Base-by-base conservation (phyloP, 2,888 invertebrate species). In the Mesorhabditis belari region DNA sequence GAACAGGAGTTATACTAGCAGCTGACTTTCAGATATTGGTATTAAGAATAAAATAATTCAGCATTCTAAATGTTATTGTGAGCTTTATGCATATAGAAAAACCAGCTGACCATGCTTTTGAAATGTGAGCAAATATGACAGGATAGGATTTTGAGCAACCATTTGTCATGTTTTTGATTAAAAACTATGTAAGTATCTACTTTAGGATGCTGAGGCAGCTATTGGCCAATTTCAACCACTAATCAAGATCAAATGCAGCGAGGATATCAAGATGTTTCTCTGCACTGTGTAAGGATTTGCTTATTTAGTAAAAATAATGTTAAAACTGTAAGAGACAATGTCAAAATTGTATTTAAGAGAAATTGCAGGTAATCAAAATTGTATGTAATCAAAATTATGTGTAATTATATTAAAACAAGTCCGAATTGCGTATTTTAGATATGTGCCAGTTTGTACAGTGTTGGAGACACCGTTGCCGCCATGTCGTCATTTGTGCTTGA, bases 401-500 rank as follows among this genome's bases (percentile, higher is more conserved):
- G n/a, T n/a, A 44, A 44, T 9, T 44, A 12, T 44, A 9, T n/a
- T 12, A 44, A 44, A 44, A 12, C n/a, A n/a, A 44, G n/a, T 12
- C 9, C n/a, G 9, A 12, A 12, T n/a, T 12, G 24, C 2, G 29
- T 23, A 25, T 62, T 64, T n/a, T 49, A 66, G 66, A 17, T 71
- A 90, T 82, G 91, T 90, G 12, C 96, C 96, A 0, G 90, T 95
- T 5, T 98, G 96, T 82, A 95, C 95, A 2, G 91, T 95, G 73
- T 91, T 92, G 55, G 86, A 75, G 29, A 64, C 69, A 50, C 77
- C 77, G 17, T 87, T 77, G 21, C 69, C 71, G 28, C 77, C 77
- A 19, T 84, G 83, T 65, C 71, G 81, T 4, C 81, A 82, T n/a
- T 70, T 85, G 25, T 85, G 85, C 71, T 73, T 81, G 21, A 74